A percentile compares a stretch with the other conserved stretches of the same genome.
These are phyloP conservation scores for Musca domestica DNA, from an alignment of 1,140 invertebrate species.

Conservation along the genomic window DNA sequence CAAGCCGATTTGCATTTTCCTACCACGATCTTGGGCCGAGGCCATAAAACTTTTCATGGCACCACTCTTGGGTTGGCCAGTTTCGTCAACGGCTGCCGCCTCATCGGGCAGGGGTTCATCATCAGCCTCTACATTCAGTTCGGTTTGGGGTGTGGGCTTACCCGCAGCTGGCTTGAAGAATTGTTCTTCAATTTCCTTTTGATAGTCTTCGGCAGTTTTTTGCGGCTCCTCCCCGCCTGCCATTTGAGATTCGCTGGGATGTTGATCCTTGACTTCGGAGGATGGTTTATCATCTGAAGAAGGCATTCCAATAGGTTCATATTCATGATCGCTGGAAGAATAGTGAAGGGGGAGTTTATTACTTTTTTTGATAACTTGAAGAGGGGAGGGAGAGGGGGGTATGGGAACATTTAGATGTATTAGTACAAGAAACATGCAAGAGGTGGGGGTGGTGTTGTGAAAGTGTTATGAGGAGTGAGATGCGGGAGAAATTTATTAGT, in stretches of 20 bases:
- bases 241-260: conserved; percentile 23
- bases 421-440: too few species aligned
- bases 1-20: conserved; percentile 59
- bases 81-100: background rate
- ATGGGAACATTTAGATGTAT: too few species aligned
- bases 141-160: conserved; percentile 62
- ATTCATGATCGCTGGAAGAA: conserved; percentile 80
- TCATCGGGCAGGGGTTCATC: too few species aligned
- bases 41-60: conserved; percentile 57
- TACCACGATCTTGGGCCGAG: conserved; percentile 58
- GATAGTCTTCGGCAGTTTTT: conserved; percentile 26
- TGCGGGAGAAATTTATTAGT: too few species aligned
- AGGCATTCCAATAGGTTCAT: conserved; percentile 72
- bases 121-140: conserved; percentile 65
- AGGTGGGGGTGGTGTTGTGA: too few species aligned
- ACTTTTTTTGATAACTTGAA: too few species aligned
- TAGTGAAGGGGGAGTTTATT: background rate
- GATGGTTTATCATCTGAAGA: conserved; percentile 34
- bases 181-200: conserved; percentile 30
- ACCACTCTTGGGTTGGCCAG: conserved; percentile 60
- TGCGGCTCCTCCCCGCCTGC: conserved; percentile 12
- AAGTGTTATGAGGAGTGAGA: background rate
- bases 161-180: conserved; percentile 48
- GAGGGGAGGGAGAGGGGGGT: too few species aligned
- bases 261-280: conserved; percentile 29